A percentile compares a stretch with the other conserved stretches of the same genome.
Conservation (phyloP, 1,140 invertebrate genomes). For the Microplitis demolitor region DNA sequence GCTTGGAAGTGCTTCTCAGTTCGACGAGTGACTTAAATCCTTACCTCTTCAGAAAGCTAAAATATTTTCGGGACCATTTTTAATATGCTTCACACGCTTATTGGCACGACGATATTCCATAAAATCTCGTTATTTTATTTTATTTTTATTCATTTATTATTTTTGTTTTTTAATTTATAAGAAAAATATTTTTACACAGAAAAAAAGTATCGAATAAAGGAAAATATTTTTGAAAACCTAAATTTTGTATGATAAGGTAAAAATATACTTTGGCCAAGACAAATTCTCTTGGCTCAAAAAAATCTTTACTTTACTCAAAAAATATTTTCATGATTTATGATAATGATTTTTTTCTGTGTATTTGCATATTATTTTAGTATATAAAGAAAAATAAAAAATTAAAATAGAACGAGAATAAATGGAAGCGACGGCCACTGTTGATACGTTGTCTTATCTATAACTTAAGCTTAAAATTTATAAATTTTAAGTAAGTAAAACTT, state of each 20-base stretch:
- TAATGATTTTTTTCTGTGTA: not conserved
- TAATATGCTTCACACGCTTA: conserved; percentile 51
- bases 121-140: conserved; percentile 10
- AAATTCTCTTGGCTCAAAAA: too few relatives aligned
- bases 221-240: too few relatives aligned
- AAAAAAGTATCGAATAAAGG: too few relatives aligned
- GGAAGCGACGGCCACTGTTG: conserved; percentile 23
- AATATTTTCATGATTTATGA: not conserved
- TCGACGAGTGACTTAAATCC: conserved; percentile 57
- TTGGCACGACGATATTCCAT: conserved; percentile 17
- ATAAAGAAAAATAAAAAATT: not conserved
- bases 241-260: too few relatives aligned
- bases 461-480: conserved; percentile 15
- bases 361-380: not conserved
- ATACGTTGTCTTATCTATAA: conserved; percentile 26
- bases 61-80: conserved; percentile 59
- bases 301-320: too few relatives aligned
- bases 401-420: conserved; percentile 17
- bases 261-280: too few relatives aligned
- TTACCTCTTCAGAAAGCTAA: conserved; percentile 64
- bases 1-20: conserved; percentile 56
- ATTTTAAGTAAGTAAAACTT: conserved; percentile 12
- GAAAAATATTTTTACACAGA: too few relatives aligned
- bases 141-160: too few relatives aligned
- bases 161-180: too few relatives aligned